Percentiles rank a stretch among this genome's conserved stretches.
These are phyloP conservation scores for Calameuta idolon DNA, from an alignment of 2,888 invertebrate genomes.

Conservation along the genomic window DNA sequence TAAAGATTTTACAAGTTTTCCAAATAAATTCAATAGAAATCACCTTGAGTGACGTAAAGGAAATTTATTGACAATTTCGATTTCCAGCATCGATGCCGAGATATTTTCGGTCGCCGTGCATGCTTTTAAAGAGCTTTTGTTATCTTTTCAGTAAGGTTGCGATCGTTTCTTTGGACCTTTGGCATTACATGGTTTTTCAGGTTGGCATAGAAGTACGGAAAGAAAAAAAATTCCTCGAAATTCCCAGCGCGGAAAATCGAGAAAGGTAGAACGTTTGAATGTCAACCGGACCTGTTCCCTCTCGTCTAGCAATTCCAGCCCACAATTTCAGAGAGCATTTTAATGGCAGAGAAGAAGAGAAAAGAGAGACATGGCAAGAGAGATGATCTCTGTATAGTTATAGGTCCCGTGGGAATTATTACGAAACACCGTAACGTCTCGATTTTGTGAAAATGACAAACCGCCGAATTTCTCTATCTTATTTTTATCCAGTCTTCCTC, in stretches of 20 bases:
- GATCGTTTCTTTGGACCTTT: background rate
- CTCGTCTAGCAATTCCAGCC: background rate
- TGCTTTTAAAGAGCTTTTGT: background rate
- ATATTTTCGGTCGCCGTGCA: background rate
- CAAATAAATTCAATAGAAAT: background rate
- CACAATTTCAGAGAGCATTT: background rate
- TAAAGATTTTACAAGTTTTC: background rate
- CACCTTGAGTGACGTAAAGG: background rate
- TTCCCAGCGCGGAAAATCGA: background rate
- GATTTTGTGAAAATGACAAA: background rate
- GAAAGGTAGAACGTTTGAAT: background rate
- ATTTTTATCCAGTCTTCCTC: background rate
- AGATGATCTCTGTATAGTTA: background rate
- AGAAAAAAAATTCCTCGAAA: background rate
- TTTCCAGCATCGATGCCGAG: background rate
- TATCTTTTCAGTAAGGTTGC: background rate
- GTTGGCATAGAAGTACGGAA: background rate
- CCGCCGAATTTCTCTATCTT: background rate
- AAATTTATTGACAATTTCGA: background rate
- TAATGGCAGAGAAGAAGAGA: background rate
- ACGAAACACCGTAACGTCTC: background rate
- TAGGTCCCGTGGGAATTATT: background rate
- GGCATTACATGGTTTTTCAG: background rate
- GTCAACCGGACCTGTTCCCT: background rate
- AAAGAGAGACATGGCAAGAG: background rate